These are phyloP conservation scores for Girardinichthys multiradiatus DNA, from an alignment of 2,113 vertebrate species.

Conservation along the genomic window DNA sequence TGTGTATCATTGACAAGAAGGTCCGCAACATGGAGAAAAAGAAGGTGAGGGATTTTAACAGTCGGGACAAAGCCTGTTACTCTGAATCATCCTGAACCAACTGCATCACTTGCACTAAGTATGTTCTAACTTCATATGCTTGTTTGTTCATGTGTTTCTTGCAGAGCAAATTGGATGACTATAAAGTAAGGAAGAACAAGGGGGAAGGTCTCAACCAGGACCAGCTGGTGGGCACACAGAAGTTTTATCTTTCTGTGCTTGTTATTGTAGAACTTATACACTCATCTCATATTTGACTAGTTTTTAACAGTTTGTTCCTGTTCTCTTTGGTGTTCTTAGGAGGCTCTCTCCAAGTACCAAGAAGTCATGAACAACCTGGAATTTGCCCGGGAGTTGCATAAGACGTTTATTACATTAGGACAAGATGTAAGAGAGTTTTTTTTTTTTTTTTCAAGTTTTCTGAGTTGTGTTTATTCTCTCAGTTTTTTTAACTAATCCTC, in stretches of 20 bases:
- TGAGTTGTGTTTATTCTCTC: not conserved
- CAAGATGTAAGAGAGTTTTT: conserved; percentile 89
- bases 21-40: conserved; percentile 96
- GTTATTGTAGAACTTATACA: not conserved
- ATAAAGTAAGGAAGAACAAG: conserved; percentile 91
- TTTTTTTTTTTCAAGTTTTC: not conserved
- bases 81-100: not conserved
- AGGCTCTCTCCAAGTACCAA: conserved; percentile 94
- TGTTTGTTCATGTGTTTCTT: conserved; percentile 17
- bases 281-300: not conserved
- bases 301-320: conserved; percentile 12
- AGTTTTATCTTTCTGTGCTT: not conserved
- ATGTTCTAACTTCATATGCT: not conserved
- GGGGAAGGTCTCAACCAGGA: conserved; percentile 96
- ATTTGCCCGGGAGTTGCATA: conserved; percentile 95
- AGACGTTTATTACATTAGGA: conserved; percentile 91
- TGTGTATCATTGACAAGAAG: conserved; percentile 94
- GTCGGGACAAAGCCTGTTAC: not conserved
- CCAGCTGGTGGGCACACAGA: conserved; percentile 86
- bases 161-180: conserved; percentile 95
- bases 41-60: conserved; percentile 81
- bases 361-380: conserved; percentile 96
- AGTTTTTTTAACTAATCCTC: not conserved
- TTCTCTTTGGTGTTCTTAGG: conserved; percentile 75
- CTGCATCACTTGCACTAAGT: not conserved